Evolutionary conservation across 2,888 invertebrate genomes (phyloP).

Genomic region (Oligia strigilis): DNA sequence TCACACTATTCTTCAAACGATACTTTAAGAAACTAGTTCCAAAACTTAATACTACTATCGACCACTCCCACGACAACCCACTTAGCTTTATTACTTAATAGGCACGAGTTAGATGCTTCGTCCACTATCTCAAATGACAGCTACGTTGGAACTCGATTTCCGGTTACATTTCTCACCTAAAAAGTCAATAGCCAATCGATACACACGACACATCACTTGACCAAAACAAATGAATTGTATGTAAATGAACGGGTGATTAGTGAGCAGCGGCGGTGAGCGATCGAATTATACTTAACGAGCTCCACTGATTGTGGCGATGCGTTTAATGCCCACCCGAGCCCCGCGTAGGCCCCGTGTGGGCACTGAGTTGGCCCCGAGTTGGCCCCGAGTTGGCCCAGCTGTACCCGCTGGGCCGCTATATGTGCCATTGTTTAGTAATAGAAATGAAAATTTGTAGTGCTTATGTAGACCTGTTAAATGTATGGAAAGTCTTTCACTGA

Average conservation of each 20-base stretch:
- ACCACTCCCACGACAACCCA: no score
- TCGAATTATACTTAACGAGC: slow-evolving; percentile 81
- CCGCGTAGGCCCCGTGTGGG: background rate
- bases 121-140: background rate
- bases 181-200: slow-evolving; percentile 8
- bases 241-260: slow-evolving; percentile 78
- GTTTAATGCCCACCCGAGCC: slow-evolving; percentile 53
- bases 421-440: slow-evolving; percentile 15
- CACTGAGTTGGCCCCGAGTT: background rate
- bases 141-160: background rate
- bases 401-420: background rate
- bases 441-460: background rate
- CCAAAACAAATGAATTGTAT: slow-evolving; percentile 80
- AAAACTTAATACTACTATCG: no score
- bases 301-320: slow-evolving; percentile 72
- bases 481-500: background rate
- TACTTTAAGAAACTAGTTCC: background rate
- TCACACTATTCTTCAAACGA: background rate
- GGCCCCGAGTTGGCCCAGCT: no score
- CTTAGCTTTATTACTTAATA: slow-evolving; percentile 5
- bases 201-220: slow-evolving; percentile 52
- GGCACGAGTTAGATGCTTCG: background rate
- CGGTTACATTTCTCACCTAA: background rate
- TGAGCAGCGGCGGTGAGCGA: slow-evolving; percentile 75
- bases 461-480: background rate